Conservation (phyloP, 2,888 invertebrate species). For the Athalia cordata region DNA sequence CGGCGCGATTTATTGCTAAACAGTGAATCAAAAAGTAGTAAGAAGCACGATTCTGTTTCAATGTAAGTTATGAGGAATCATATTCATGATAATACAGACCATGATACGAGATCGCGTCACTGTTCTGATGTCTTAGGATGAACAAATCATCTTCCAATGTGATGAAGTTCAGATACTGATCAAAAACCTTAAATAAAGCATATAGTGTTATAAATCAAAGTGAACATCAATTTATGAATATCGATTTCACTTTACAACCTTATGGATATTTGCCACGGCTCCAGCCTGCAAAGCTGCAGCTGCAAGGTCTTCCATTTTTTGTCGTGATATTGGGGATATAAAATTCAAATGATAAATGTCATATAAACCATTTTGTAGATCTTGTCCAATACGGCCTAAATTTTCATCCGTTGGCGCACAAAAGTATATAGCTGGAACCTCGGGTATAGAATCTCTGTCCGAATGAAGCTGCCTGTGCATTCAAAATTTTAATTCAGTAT, state of each 20-base stretch:
- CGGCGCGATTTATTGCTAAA: constrained; percentile 93
- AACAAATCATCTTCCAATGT: constrained; percentile 98
- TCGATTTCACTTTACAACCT: constrained; percentile 74
- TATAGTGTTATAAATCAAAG: constrained; percentile 25
- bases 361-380: constrained; percentile 91
- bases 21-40: neutral
- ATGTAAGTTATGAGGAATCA: neutral
- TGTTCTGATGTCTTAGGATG: constrained; percentile 93
- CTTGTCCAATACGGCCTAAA: constrained; percentile 93
- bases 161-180: constrained; percentile 99
- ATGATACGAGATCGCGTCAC: constrained; percentile 94
- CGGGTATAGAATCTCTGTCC: constrained; percentile 94
- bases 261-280: constrained; percentile 93
- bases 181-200: constrained; percentile 82
- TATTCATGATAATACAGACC: constrained; percentile 75
- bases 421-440: constrained; percentile 99
- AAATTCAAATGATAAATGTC: constrained; percentile 98
- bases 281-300: constrained; percentile 93
- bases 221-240: neutral
- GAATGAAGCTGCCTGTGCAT: constrained; percentile 86
- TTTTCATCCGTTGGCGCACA: constrained; percentile 98
- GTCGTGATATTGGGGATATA: constrained; percentile 94
- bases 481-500: constrained; percentile 12
- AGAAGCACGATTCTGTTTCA: neutral
- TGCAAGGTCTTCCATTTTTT: constrained; percentile 96